phyloP scores from a whole-genome alignment of 2,113 vertebrate genomes.

The Amazona vittata region DNA sequence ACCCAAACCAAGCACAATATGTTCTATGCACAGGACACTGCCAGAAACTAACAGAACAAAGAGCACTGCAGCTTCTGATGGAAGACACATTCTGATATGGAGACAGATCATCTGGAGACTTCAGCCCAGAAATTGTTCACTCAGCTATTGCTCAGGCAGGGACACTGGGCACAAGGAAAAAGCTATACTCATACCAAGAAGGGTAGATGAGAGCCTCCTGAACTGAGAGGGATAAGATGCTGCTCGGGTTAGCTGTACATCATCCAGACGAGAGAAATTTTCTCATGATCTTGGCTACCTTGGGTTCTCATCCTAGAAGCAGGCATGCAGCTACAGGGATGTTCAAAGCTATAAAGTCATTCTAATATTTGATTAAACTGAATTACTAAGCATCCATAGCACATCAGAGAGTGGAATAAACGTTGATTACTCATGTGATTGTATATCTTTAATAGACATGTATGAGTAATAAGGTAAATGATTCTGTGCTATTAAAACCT shows the following conservation, averaged over 20 bases:
- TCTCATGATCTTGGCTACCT: not conserved
- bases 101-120: not conserved
- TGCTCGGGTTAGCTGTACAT: not conserved
- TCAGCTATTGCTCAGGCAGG: not conserved
- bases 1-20: not conserved
- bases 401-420: not conserved
- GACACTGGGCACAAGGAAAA: not conserved
- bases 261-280: not conserved
- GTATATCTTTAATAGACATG: not conserved
- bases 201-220: not conserved
- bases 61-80: not conserved
- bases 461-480: not conserved
- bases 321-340: not conserved
- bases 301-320: not conserved
- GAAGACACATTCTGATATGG: not conserved
- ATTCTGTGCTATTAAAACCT: not conserved
- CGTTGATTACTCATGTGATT: not conserved
- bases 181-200: not conserved
- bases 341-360: not conserved
- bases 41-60: not conserved
- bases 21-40: not conserved
- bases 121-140: not conserved
- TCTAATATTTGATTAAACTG: not conserved
- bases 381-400: not conserved
- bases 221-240: not conserved